Conservation (phyloP, 2,888 invertebrate species). For the Drosophila melanosoma region DNA sequence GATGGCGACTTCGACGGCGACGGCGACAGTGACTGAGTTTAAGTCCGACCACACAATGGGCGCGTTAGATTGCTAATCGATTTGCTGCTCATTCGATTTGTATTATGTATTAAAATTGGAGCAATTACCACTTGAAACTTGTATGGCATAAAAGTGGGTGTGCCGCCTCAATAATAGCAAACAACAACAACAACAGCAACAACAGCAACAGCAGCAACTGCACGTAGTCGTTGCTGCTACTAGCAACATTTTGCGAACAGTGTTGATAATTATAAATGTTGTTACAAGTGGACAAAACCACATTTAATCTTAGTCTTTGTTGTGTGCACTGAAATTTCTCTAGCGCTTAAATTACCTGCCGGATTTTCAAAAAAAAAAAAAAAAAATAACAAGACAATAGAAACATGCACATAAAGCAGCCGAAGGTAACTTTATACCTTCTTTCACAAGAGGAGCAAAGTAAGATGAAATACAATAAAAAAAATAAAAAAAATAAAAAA, state of each 20-base stretch:
- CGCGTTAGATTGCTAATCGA: slow-evolving; percentile 81
- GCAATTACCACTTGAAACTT: slow-evolving; percentile 81
- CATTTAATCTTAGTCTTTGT: slow-evolving; percentile 43
- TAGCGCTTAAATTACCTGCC: slow-evolving; percentile 73
- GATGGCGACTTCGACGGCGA: not conserved
- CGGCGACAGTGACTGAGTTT: slow-evolving; percentile 19
- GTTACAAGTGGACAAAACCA: slow-evolving; percentile 64
- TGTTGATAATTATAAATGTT: slow-evolving; percentile 76
- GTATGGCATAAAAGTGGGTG: slow-evolving; percentile 79
- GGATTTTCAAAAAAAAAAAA: slow-evolving; percentile 44
- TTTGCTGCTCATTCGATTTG: slow-evolving; percentile 79
- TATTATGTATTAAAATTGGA: slow-evolving; percentile 81
- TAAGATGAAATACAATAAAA: slow-evolving; percentile 12
- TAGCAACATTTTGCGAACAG: slow-evolving; percentile 64
- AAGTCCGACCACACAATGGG: slow-evolving; percentile 79
- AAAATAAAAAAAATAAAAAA: not conserved
- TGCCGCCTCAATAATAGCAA: slow-evolving; percentile 52
- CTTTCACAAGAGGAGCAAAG: slow-evolving; percentile 75
- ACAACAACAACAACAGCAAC: slow-evolving; percentile 28
- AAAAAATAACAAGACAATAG: slow-evolving; percentile 49
- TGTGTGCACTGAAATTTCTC: slow-evolving; percentile 72
- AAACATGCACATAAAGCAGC: slow-evolving; percentile 32
- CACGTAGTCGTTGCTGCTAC: slow-evolving; percentile 39
- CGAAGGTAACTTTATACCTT: slow-evolving; percentile 76
- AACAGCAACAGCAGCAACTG: slow-evolving; percentile 28